Percentiles rank a stretch among this genome's conserved stretches.
phyloP scores from a whole-genome alignment of 2,797 vertebrate genomes.

The Crenuchus spilurus region DNA sequence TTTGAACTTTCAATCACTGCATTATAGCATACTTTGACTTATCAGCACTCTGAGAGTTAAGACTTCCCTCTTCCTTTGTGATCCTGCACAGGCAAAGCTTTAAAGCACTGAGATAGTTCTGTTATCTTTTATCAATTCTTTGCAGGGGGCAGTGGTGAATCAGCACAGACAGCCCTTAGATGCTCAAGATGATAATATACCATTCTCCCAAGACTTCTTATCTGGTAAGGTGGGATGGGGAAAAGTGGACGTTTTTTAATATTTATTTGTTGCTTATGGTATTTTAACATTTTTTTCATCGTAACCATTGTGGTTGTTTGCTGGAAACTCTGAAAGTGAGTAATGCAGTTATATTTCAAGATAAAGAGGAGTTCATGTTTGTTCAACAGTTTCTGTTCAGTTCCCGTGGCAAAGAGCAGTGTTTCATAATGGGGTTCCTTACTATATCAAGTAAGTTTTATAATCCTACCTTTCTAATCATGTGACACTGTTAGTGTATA shows the following conservation, averaged over 20 bases:
- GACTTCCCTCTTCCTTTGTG: neutral
- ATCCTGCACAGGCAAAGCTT: neutral
- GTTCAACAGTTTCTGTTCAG: slow-evolving; percentile 80
- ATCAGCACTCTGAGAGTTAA: slow-evolving; percentile 25
- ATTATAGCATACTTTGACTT: slow-evolving; percentile 8
- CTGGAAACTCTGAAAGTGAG: neutral
- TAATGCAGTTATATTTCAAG: neutral
- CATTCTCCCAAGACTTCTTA: slow-evolving; percentile 82
- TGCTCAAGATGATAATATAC: slow-evolving; percentile 77
- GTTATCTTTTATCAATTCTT: slow-evolving; percentile 26
- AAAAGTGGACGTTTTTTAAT: neutral
- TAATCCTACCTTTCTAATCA: neutral
- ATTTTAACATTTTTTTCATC: neutral
- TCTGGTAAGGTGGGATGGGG: slow-evolving; percentile 73
- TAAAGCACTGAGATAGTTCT: slow-evolving; percentile 4
- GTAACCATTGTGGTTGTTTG: neutral
- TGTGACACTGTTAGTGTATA: too few species aligned
- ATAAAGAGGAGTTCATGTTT: slow-evolving; percentile 8
- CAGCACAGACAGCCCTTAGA: slow-evolving; percentile 79
- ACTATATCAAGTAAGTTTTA: slow-evolving; percentile 87
- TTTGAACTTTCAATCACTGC: slow-evolving; percentile 11
- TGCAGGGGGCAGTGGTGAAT: slow-evolving; percentile 79
- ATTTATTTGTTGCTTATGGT: neutral
- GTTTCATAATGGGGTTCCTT: slow-evolving; percentile 86
- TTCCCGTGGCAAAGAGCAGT: slow-evolving; percentile 86